These are phyloP conservation scores for Cantharis lateralis DNA, from an alignment of 2,888 invertebrate genomes.

Conservation along the genomic window DNA sequence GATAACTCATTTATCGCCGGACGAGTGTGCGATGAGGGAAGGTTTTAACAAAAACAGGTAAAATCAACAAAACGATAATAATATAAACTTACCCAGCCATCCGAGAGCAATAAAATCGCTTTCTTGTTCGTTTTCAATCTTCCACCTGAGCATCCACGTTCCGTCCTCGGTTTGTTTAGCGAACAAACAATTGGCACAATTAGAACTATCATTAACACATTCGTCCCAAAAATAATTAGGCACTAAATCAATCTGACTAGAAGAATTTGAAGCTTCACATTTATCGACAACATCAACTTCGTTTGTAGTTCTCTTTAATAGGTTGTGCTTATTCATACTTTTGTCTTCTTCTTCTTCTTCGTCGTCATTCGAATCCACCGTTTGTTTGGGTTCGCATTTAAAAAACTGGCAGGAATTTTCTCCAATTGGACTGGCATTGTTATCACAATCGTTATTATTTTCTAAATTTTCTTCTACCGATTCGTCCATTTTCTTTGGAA, in stretches of 20 bases:
- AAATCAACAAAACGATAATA: not conserved
- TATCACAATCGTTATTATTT: conserved; percentile 27
- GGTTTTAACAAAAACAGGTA: not conserved
- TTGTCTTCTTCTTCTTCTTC: conserved; percentile 15
- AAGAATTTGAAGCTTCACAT: conserved; percentile 16
- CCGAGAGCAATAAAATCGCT: conserved; percentile 64
- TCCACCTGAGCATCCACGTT: conserved; percentile 56
- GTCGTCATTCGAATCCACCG: conserved; percentile 24
- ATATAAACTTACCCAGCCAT: conserved; percentile 58
- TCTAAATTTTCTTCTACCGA: conserved; percentile 15
- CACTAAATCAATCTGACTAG: conserved; percentile 19
- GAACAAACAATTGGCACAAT: conserved; percentile 45
- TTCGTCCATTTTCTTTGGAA: conserved; percentile 7
- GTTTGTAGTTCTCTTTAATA: conserved; percentile 41
- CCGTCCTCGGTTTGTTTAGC: conserved; percentile 55
- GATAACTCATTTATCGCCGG: not conserved
- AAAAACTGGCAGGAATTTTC: conserved; percentile 43
- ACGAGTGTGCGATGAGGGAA: not conserved
- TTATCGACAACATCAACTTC: conserved; percentile 23
- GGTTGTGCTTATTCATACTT: conserved; percentile 33
- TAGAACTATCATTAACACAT: conserved; percentile 5
- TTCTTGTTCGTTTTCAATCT: conserved; percentile 52
- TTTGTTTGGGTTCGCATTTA: conserved; percentile 44
- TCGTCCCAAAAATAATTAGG: conserved; percentile 13
- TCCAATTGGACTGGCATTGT: conserved; percentile 31